Evolutionary conservation across 2,797 vertebrate genomes (phyloP).

Genomic region (Botia almorhae): DNA sequence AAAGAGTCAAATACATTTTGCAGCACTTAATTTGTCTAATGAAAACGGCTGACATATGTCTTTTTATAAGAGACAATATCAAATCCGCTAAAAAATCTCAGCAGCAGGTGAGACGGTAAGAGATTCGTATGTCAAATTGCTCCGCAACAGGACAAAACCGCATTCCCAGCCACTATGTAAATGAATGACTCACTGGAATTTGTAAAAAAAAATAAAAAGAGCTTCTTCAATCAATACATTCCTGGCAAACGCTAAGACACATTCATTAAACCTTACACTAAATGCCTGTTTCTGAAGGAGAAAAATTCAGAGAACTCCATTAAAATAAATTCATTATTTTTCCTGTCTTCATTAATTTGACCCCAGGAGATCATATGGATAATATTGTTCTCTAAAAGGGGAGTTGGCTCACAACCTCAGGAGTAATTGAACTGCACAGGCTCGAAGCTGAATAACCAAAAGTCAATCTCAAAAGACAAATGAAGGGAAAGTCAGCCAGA

Average conservation of each 20-base stretch:
- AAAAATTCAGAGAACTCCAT: conserved; percentile 66
- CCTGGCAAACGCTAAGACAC: conserved; percentile 64
- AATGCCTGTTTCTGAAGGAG: conserved; percentile 67
- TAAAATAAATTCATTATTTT: conserved; percentile 74
- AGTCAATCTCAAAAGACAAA: conserved; percentile 20
- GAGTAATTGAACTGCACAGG: conserved; percentile 24
- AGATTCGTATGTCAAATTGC: conserved; percentile 11
- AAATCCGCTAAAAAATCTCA: background rate
- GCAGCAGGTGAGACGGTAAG: conserved; percentile 15
- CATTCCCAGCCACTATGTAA: background rate
- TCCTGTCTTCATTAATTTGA: conserved; percentile 68
- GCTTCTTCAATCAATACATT: conserved; percentile 69
- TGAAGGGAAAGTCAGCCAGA: conserved; percentile 28
- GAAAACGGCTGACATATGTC: conserved; percentile 2
- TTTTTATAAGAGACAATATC: background rate
- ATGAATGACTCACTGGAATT: conserved; percentile 50
- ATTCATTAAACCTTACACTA: conserved; percentile 70
- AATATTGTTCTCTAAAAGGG: conserved; percentile 41
- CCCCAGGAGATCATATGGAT: conserved; percentile 54
- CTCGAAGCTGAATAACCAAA: conserved; percentile 27
- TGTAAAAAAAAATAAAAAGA: conserved; percentile 59
- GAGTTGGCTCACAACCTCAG: conserved; percentile 40
- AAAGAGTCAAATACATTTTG: conserved; percentile 1
- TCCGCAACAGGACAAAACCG: conserved; percentile 15
- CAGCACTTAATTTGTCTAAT: conserved; percentile 26